phyloP scores from a whole-genome alignment of 2,888 invertebrate genomes.

The Leptothorax acervorum region DNA sequence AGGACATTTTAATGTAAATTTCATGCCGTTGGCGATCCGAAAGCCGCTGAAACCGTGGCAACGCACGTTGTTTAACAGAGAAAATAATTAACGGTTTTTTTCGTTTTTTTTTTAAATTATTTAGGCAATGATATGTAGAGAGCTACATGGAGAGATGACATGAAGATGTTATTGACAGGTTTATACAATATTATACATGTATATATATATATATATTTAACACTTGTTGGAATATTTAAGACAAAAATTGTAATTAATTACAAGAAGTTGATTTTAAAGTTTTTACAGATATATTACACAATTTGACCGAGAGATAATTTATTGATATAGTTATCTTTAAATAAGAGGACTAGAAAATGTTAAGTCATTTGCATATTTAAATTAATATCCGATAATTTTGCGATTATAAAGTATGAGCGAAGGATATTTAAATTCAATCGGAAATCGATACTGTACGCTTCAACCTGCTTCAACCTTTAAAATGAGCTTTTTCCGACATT shows the following conservation, averaged over 20 bases:
- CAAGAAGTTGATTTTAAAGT: background rate
- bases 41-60: background rate
- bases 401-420: constrained; percentile 42
- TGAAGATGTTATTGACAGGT: background rate
- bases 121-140: background rate
- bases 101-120: background rate
- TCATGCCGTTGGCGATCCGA: background rate
- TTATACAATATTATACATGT: background rate
- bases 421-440: constrained; percentile 45
- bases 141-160: background rate
- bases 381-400: constrained; percentile 46
- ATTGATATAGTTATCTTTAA: constrained; percentile 13
- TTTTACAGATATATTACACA: background rate
- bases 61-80: background rate
- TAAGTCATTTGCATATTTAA: constrained; percentile 33
- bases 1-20: constrained; percentile 48
- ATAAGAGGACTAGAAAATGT: constrained; percentile 10
- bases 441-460: constrained; percentile 35
- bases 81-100: constrained; percentile 2
- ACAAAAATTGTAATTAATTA: background rate
- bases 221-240: background rate
- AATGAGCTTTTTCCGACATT: constrained; percentile 45
- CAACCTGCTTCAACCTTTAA: constrained; percentile 33
- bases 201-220: background rate
- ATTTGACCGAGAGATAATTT: background rate